phyloP scores from a whole-genome alignment of 2,113 vertebrate genomes.

The Chamaetylas fuelleborni region DNA sequence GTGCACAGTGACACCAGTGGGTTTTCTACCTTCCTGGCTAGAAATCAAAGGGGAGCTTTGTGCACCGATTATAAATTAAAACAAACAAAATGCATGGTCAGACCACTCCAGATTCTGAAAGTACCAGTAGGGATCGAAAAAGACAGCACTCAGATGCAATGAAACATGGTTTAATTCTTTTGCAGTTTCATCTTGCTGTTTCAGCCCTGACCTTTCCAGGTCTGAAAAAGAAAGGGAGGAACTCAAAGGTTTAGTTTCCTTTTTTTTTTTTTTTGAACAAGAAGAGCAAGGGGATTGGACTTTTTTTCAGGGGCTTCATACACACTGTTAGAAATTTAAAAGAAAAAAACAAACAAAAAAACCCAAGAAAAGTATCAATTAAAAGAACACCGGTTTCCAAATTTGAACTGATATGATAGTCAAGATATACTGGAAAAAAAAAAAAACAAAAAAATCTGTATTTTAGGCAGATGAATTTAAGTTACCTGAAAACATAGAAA shows the following conservation, averaged over 20 bases:
- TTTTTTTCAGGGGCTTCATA: neutral
- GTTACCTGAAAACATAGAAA: neutral
- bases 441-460: neutral
- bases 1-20: neutral
- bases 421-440: neutral
- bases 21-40: neutral
- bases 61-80: neutral
- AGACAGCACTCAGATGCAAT: neutral
- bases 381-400: neutral
- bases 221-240: neutral
- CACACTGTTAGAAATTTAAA: neutral
- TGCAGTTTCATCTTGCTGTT: neutral
- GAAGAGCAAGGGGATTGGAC: neutral
- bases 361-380: neutral
- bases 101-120: neutral
- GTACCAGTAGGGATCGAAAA: neutral
- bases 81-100: neutral
- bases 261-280: neutral
- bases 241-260: neutral
- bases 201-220: neutral
- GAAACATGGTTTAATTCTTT: neutral
- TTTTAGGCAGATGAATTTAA: neutral
- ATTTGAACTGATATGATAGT: neutral
- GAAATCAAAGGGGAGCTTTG: neutral
- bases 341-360: neutral